phyloP scores from a whole-genome alignment of 2,888 invertebrate genomes.

The Liodrosophila aerea region DNA sequence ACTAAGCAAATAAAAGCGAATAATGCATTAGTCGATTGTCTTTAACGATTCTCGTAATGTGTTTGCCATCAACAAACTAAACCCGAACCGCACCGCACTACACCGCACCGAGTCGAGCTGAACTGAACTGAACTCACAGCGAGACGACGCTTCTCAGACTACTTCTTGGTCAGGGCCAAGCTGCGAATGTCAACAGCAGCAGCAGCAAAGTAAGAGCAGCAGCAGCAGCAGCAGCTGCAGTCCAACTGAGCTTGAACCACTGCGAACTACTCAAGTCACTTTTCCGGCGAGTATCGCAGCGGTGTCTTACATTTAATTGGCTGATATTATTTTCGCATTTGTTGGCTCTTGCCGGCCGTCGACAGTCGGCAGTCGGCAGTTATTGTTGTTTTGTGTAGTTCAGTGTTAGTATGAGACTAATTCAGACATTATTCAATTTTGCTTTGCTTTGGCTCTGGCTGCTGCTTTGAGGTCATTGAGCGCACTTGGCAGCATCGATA shows the following conservation, averaged over 20 bases:
- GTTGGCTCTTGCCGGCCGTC: conserved; percentile 40
- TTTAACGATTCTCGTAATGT: conserved; percentile 29
- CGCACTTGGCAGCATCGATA: conserved; percentile 36
- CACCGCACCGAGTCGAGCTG: conserved; percentile 10
- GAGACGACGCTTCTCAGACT: conserved; percentile 52
- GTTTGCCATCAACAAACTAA: conserved; percentile 41
- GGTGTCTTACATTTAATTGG: conserved; percentile 65
- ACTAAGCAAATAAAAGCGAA: conserved; percentile 59
- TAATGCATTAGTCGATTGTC: conserved; percentile 60
- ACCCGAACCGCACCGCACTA: no score
- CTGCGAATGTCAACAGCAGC: conserved; percentile 69
- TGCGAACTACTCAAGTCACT: conserved; percentile 34
- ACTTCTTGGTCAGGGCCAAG: conserved; percentile 75
- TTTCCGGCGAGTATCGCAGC: conserved; percentile 28
- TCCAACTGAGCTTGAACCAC: conserved; percentile 27
- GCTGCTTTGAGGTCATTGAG: conserved; percentile 56
- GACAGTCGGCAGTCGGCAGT: conserved; percentile 15
- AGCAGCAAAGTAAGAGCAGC: conserved; percentile 9
- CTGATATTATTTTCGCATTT: conserved; percentile 64
- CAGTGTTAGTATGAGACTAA: conserved; percentile 31
- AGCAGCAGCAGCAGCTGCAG: conserved; percentile 7
- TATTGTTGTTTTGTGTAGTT: conserved; percentile 2
- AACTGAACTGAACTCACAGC: conserved; percentile 27
- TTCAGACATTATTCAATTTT: conserved; percentile 61
- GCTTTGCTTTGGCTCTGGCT: conserved; percentile 21